These are phyloP conservation scores for Typhlichthys subterraneus DNA, from an alignment of 2,797 vertebrate species.

Conservation along the genomic window DNA sequence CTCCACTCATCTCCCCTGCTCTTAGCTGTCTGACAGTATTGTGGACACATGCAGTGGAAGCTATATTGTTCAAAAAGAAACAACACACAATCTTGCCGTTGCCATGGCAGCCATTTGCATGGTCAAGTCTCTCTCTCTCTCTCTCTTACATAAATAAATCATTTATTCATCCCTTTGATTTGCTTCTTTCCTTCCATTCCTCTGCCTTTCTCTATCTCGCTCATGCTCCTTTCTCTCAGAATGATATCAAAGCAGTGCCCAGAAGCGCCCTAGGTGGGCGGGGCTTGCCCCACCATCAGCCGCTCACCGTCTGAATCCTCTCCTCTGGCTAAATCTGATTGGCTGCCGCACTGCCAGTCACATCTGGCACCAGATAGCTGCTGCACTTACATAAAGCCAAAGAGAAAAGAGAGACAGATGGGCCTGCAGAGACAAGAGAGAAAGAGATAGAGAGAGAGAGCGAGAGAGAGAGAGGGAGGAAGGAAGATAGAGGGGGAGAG, in stretches of 20 bases:
- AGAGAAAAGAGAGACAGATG: slow-evolving; percentile 16
- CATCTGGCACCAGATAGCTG: neutral
- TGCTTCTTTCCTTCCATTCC: neutral
- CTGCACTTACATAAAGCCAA: slow-evolving; percentile 3
- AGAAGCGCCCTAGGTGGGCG: neutral
- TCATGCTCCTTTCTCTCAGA: slow-evolving; percentile 15
- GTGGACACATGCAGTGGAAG: neutral
- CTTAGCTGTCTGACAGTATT: neutral
- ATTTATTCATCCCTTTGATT: neutral
- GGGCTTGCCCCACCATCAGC: slow-evolving; percentile 29
- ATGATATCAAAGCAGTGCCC: slow-evolving; percentile 6
- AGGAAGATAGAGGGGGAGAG: neutral
- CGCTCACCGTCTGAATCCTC: slow-evolving; percentile 4
- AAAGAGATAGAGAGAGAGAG: neutral
- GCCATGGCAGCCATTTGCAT: neutral
- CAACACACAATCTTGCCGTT: neutral
- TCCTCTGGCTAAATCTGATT: slow-evolving; percentile 21
- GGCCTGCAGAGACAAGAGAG: neutral
- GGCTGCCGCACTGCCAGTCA: slow-evolving; percentile 7
- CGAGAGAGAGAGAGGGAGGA: neutral
- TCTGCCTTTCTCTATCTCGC: slow-evolving; percentile 1
- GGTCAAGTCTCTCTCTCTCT: neutral
- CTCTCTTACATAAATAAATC: neutral
- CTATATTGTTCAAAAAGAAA: neutral
- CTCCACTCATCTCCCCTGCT: neutral